phyloP scores from a whole-genome alignment of 35 echinoderm and acorn worm genomes.

The Acanthaster planci region DNA sequence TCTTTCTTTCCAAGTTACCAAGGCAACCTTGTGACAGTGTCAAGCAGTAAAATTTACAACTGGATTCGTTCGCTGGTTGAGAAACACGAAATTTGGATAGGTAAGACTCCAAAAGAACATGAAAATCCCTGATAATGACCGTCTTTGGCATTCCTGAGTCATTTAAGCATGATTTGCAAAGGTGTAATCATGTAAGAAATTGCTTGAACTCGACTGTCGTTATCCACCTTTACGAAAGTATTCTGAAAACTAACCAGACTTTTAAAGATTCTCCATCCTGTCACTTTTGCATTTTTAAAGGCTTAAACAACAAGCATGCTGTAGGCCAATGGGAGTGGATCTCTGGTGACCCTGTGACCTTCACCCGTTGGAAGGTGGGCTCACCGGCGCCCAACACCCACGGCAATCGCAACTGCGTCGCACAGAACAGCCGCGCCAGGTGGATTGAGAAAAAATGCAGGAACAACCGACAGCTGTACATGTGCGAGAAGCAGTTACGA shows the following conservation, averaged over 20 bases:
- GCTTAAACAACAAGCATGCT: constrained; percentile 76
- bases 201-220: neutral
- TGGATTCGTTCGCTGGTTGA: neutral
- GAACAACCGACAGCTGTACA: neutral
- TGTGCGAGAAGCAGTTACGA: neutral
- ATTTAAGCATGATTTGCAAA: too few species aligned
- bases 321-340: constrained; percentile 90
- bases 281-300: constrained; percentile 37
- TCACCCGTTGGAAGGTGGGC: constrained; percentile 74
- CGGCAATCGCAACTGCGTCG: constrained; percentile 36
- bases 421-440: neutral
- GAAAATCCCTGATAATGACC: too few species aligned
- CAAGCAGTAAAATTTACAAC: neutral
- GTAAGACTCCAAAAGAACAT: neutral
- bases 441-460: constrained; percentile 12
- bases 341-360: constrained; percentile 69
- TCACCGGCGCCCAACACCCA: constrained; percentile 20
- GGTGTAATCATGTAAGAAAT: too few species aligned
- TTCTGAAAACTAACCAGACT: too few species aligned
- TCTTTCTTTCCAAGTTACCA: neutral
- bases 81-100: neutral
- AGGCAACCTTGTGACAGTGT: constrained; percentile 1
- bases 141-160: too few species aligned
- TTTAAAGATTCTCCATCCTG: too few species aligned
- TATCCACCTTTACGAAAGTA: too few species aligned